Base-by-base conservation (phyloP, 2,888 invertebrate genomes). In the Bruchidius siliquastri region DNA sequence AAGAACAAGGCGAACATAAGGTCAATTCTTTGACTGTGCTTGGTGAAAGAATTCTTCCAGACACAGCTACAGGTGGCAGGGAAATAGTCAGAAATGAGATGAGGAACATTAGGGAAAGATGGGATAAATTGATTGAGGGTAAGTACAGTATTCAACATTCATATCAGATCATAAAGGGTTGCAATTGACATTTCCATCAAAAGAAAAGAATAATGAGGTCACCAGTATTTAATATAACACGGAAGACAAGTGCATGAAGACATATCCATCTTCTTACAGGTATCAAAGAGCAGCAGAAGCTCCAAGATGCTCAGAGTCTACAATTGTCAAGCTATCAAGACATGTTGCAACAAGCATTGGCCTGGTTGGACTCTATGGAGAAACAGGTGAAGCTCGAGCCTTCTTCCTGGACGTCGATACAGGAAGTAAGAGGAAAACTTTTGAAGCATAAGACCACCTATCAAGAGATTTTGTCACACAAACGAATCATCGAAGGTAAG, bases 401-500 rank as follows among this genome's bases (percentile, higher is more conserved):
- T 1, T 88, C 90, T 2, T 90, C 91, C 68, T 92, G 94, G 87
- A 91, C 93, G 70, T 94, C 94, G 1, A 90, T 94, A 4, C 96
- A 95, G 85, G 96, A 97, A 85, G 92, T 95, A 10, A 91, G 94
- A 76, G 93, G 95, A 0, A 95, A 94, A 84, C 85, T 96, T 67
- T 88, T 95, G 32, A 96, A 96, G 85, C 92, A 94, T 82, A 96
- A 95, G 90, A 93, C 95, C 0, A 88, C 93, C 70, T 90, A 95
- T 72, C 97, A 98, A 87, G 98, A 98, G 87, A 95, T 97, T 22
- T 88, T 92, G 74, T 94, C 96, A 0, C 95, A 98, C 83, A 97
- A 97, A 84, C 89, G 96, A 79, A 92, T 97, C 4, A 92, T 98
- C 68, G 97, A 98, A 87, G 93, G 85, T 85, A 78, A 71, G 68